Evolutionary conservation across 2,888 invertebrate species (phyloP).

Genomic region (Allophyes oxyacanthae): DNA sequence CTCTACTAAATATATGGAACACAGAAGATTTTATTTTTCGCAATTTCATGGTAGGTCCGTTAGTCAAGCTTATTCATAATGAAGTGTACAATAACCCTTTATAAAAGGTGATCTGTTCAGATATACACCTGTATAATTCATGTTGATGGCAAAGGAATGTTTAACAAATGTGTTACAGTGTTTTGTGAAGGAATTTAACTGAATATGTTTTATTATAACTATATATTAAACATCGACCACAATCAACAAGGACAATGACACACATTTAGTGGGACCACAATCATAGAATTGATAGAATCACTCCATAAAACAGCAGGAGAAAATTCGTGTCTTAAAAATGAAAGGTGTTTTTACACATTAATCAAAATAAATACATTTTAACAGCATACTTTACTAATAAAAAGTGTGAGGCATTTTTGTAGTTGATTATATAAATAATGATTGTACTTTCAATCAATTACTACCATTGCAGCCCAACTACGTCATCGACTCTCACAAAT

Average conservation of each 20-base stretch:
- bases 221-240: conserved; percentile 40
- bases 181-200: conserved; percentile 40
- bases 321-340: no score
- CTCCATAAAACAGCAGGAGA: neutral
- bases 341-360: no score
- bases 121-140: no score
- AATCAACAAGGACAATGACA: conserved; percentile 37
- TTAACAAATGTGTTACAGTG: conserved; percentile 39
- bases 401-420: neutral
- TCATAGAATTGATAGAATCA: conserved; percentile 4
- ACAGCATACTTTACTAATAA: no score
- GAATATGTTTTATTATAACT: conserved; percentile 24
- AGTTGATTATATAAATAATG: neutral
- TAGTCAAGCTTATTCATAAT: no score
- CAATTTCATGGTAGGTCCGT: no score
- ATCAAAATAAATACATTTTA: no score
- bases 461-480: conserved; percentile 25
- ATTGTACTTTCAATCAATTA: neutral
- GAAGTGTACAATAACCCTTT: no score
- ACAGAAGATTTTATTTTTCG: no score
- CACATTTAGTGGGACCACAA: conserved; percentile 32
- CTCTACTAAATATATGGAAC: no score
- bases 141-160: conserved; percentile 52
- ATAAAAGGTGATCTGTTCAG: no score
- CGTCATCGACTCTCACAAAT: conserved; percentile 36